Percentiles rank a stretch among this genome's conserved stretches.
phyloP scores from a whole-genome alignment of 1,140 invertebrate species.

The Hydropsyche tenuis region DNA sequence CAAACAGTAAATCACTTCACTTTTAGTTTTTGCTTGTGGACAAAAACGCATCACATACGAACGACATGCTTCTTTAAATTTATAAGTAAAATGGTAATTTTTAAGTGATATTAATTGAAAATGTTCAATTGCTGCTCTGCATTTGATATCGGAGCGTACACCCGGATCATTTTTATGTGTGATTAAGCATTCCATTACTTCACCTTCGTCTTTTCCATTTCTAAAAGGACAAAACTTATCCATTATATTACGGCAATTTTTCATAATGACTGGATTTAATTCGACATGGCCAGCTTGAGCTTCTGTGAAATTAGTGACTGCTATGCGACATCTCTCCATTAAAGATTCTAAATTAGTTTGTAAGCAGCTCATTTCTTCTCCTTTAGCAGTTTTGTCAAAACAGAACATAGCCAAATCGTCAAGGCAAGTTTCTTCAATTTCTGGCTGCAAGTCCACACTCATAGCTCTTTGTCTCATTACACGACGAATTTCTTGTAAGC shows the following conservation, averaged over 20 bases:
- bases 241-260: conserved; percentile 82
- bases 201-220: conserved; percentile 76
- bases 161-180: conserved; percentile 88
- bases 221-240: conserved; percentile 80
- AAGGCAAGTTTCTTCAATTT: conserved; percentile 90
- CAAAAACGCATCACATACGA: conserved; percentile 84
- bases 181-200: conserved; percentile 94
- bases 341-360: conserved; percentile 86
- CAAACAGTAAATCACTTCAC: conserved; percentile 89
- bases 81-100: conserved; percentile 93
- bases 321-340: conserved; percentile 70
- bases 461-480: conserved; percentile 92
- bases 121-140: conserved; percentile 93
- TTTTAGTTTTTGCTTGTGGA: conserved; percentile 77
- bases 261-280: conserved; percentile 84
- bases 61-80: conserved; percentile 94
- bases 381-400: conserved; percentile 81
- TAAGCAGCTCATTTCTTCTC: conserved; percentile 90
- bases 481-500: conserved; percentile 82
- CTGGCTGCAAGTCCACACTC: conserved; percentile 91
- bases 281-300: conserved; percentile 86
- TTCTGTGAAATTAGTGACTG: conserved; percentile 88
- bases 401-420: conserved; percentile 85
- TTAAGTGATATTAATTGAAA: conserved; percentile 91
- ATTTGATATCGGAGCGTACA: conserved; percentile 79